A percentile compares a stretch with the other conserved stretches of the same genome.
These are phyloP conservation scores for Prostheceraeus crozeri DNA, from an alignment of 2,888 invertebrate species.

Conservation along the genomic window DNA sequence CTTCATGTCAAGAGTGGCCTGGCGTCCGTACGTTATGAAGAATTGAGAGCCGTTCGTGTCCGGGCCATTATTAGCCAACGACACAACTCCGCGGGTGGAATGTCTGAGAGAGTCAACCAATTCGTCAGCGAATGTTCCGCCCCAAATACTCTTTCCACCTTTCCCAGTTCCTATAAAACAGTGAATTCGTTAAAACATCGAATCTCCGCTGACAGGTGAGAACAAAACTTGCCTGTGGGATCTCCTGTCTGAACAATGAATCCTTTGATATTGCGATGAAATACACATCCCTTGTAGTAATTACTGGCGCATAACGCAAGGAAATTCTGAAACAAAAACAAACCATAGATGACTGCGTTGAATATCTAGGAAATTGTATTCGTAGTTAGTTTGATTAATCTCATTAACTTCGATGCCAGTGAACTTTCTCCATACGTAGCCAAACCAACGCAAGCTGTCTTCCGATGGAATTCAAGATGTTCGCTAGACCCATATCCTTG, in stretches of 20 bases:
- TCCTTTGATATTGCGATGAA: constrained; percentile 69
- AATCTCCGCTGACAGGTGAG: too few relatives aligned
- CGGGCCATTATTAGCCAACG: constrained; percentile 97
- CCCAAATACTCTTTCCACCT: constrained; percentile 94
- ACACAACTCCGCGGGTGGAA: constrained; percentile 74
- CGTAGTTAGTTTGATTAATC: not conserved
- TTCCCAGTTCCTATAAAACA: constrained; percentile 72
- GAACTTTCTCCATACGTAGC: not conserved
- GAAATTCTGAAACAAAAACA: constrained; percentile 67
- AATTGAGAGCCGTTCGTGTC: constrained; percentile 97
- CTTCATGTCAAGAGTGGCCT: constrained; percentile 88
- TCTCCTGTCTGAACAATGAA: constrained; percentile 38
- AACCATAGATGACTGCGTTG: too few relatives aligned
- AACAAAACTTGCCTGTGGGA: constrained; percentile 28
- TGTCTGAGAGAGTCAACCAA: constrained; percentile 64
- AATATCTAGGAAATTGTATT: not conserved
- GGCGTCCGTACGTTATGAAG: constrained; percentile 85
- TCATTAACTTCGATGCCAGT: too few relatives aligned
- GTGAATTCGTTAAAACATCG: constrained; percentile 36
- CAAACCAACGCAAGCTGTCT: constrained; percentile 30
- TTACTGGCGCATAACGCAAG: constrained; percentile 87
- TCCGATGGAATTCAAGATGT: too few relatives aligned
- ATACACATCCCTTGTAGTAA: constrained; percentile 72
- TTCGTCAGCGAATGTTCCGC: constrained; percentile 90
- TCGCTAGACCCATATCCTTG: too few relatives aligned